phyloP scores from a whole-genome alignment of 64 coral and sea anemone species.

The Acropora tenuis region DNA sequence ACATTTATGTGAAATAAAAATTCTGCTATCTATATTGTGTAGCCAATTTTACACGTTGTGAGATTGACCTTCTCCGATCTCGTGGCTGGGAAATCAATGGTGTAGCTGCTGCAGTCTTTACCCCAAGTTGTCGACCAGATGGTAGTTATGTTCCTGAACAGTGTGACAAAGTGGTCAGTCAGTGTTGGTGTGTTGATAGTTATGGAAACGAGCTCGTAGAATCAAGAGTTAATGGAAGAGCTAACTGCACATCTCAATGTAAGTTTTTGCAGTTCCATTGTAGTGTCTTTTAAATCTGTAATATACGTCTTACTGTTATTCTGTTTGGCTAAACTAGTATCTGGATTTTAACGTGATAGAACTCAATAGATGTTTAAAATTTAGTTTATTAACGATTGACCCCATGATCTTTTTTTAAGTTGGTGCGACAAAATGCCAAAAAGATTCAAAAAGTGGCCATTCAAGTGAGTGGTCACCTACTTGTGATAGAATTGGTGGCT shows the following conservation, averaged over 20 bases:
- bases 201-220: conserved; percentile 37
- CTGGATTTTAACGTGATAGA: background rate
- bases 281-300: too few species aligned
- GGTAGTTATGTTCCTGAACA: conserved; percentile 37
- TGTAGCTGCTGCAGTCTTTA: background rate
- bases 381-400: too few species aligned
- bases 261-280: background rate
- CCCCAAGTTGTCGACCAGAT: conserved; percentile 23
- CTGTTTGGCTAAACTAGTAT: too few species aligned
- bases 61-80: conserved; percentile 14
- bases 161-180: background rate
- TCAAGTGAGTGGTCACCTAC: background rate
- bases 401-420: background rate
- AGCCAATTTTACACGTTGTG: conserved; percentile 14
- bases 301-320: too few species aligned
- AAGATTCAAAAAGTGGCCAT: background rate
- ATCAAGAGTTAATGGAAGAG: conserved; percentile 28
- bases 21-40: background rate
- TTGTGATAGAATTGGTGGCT: conserved; percentile 27
- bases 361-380: background rate
- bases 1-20: background rate
- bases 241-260: conserved; percentile 23
- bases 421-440: conserved; percentile 19
- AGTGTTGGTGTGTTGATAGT: conserved; percentile 42
- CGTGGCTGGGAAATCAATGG: conserved; percentile 41